Conservation (phyloP, 2,888 invertebrate species). For the Sericinus montela region DNA sequence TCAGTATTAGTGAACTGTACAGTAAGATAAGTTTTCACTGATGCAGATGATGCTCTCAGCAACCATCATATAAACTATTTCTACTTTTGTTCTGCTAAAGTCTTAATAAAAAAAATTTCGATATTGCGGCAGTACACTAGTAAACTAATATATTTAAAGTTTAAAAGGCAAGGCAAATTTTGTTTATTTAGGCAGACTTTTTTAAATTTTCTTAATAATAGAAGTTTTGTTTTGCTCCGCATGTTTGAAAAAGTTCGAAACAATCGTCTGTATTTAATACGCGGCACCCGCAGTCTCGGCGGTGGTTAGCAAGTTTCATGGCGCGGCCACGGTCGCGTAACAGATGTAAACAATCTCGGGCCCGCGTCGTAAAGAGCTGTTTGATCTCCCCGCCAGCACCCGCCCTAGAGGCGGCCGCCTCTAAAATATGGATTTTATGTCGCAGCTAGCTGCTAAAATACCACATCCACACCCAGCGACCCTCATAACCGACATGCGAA, state of each 20-base stretch:
- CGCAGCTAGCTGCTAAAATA: constrained; percentile 67
- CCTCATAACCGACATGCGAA: constrained; percentile 52
- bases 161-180: no score
- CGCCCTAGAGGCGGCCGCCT: constrained; percentile 37
- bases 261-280: constrained; percentile 36
- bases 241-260: neutral
- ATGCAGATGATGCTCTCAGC: no score
- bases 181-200: no score
- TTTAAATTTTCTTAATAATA: no score
- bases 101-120: no score
- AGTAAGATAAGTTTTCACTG: no score
- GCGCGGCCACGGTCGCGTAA: constrained; percentile 62
- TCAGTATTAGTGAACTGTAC: no score
- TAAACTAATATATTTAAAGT: no score
- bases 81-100: no score
- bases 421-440: constrained; percentile 77
- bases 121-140: no score
- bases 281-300: constrained; percentile 51
- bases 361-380: constrained; percentile 70
- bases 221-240: neutral
- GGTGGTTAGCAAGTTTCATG: constrained; percentile 71
- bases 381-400: constrained; percentile 62
- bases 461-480: constrained; percentile 62
- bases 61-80: no score
- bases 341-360: constrained; percentile 78